These are phyloP conservation scores for Tenrec ecaudatus DNA, from an alignment of 2,113 vertebrate genomes.

Conservation along the genomic window DNA sequence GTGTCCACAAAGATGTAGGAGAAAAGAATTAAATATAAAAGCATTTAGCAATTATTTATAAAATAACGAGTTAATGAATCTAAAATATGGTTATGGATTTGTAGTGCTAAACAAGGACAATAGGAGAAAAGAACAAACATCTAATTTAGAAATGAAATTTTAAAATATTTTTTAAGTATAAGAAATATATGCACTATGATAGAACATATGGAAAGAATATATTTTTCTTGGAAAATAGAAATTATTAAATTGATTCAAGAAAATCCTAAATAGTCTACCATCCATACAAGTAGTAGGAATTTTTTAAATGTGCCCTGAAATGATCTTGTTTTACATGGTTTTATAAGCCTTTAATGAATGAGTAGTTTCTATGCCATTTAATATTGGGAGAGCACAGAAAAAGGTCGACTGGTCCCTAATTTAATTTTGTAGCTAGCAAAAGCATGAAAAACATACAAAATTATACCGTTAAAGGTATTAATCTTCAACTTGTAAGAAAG, in stretches of 20 bases:
- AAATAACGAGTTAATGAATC: neutral
- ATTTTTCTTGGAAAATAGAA: neutral
- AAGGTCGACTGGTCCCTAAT: neutral
- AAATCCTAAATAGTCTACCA: neutral
- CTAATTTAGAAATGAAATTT: neutral
- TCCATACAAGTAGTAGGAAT: too few relatives aligned
- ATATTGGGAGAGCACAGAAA: neutral
- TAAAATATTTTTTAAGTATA: neutral
- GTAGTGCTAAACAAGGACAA: neutral
- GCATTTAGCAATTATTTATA: neutral
- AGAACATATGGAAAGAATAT: neutral
- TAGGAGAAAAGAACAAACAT: neutral
- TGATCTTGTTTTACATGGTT: neutral
- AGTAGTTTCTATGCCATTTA: neutral
- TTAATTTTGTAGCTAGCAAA: neutral
- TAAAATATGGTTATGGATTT: neutral
- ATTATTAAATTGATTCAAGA: conserved; percentile 27
- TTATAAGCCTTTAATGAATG: neutral
- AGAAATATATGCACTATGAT: neutral
- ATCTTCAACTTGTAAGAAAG: neutral
- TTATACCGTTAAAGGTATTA: neutral
- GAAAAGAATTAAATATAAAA: neutral
- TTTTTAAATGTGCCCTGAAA: neutral
- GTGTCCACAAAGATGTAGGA: neutral
- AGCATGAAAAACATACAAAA: neutral